Conservation (phyloP, 1,140 invertebrate species). For the Ptiloglossa arizonensis region DNA sequence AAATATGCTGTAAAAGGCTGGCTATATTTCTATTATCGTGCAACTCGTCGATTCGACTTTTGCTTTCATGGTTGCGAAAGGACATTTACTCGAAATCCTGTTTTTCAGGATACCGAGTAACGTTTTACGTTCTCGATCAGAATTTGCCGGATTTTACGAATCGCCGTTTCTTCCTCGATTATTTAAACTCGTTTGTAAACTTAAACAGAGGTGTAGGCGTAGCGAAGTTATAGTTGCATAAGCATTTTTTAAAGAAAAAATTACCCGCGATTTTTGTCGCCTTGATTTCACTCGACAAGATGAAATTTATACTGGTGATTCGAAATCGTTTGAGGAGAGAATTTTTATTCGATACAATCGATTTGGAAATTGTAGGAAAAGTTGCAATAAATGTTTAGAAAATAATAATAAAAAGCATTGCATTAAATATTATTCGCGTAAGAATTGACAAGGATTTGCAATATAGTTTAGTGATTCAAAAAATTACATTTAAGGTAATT, state of each 20-base stretch:
- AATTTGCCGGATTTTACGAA: neutral
- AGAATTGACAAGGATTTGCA: no score
- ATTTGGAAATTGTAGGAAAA: no score
- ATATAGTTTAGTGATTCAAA: no score
- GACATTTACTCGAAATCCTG: slow-evolving; percentile 6
- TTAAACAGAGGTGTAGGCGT: neutral
- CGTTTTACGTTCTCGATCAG: neutral
- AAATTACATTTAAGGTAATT: no score
- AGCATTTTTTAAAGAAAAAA: neutral
- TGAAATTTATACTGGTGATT: neutral
- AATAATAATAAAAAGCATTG: no score
- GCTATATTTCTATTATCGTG: neutral
- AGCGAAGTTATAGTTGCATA: neutral
- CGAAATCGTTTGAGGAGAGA: no score
- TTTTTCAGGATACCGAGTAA: slow-evolving; percentile 9
- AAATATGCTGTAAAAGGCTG: neutral
- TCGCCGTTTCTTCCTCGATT: slow-evolving; percentile 11
- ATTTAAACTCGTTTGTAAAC: neutral
- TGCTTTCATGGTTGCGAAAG: slow-evolving; percentile 1
- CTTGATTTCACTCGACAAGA: neutral
- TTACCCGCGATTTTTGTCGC: neutral
- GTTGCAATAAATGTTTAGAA: no score
- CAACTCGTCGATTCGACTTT: neutral
- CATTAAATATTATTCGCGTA: no score
- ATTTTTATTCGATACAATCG: neutral